Evolutionary conservation across 2,888 invertebrate genomes (phyloP).

Genomic region (Phlogophora meticulosa): DNA sequence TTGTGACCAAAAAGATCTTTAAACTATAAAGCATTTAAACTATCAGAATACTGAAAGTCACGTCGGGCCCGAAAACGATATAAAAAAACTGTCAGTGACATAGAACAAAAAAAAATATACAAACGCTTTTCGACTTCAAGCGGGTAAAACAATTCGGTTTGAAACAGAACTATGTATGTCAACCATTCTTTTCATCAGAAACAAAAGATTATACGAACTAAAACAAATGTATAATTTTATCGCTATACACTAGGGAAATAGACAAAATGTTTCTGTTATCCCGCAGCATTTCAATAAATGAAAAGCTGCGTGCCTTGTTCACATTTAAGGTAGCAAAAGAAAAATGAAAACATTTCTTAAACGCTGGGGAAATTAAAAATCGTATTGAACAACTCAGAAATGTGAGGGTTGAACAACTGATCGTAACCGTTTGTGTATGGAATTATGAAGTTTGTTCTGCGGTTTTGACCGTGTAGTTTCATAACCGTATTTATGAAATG

Average conservation of each 20-base stretch:
- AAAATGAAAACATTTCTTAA: slow-evolving; percentile 59
- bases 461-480: slow-evolving; percentile 14
- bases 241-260: slow-evolving; percentile 24
- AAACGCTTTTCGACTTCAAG: slow-evolving; percentile 18
- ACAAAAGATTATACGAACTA: neutral
- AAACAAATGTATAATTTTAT: neutral
- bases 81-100: slow-evolving; percentile 11
- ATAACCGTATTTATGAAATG: slow-evolving; percentile 6
- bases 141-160: neutral
- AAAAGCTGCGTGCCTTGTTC: slow-evolving; percentile 48
- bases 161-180: neutral
- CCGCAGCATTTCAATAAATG: slow-evolving; percentile 49
- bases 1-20: neutral
- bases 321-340: slow-evolving; percentile 61
- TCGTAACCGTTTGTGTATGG: slow-evolving; percentile 28
- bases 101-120: slow-evolving; percentile 10
- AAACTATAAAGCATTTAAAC: neutral
- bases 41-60: neutral
- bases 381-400: slow-evolving; percentile 49
- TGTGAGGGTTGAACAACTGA: slow-evolving; percentile 38
- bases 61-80: slow-evolving; percentile 2
- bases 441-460: slow-evolving; percentile 30
- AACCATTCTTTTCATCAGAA: neutral
- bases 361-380: slow-evolving; percentile 69
- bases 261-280: slow-evolving; percentile 46